These are phyloP conservation scores for Hypercompe scribonia DNA, from an alignment of 2,888 invertebrate species.

Conservation along the genomic window DNA sequence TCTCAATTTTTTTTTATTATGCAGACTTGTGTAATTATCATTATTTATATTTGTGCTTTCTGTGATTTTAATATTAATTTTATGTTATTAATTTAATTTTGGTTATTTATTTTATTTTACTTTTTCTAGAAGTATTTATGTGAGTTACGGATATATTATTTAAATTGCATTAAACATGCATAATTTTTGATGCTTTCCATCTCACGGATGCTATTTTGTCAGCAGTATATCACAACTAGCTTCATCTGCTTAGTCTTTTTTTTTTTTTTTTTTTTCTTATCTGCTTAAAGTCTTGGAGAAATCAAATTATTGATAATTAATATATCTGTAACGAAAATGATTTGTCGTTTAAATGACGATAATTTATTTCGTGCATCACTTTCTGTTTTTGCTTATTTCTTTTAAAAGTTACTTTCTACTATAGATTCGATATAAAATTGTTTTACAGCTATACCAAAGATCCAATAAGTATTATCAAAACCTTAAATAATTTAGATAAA, in stretches of 20 bases:
- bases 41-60: too few species aligned
- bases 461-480: too few species aligned
- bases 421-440: not conserved
- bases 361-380: not conserved
- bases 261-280: too few species aligned
- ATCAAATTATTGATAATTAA: not conserved
- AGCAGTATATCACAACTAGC: too few species aligned
- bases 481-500: not conserved
- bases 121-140: not conserved
- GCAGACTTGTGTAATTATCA: too few species aligned
- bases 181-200: not conserved
- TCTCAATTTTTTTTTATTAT: too few species aligned
- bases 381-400: not conserved
- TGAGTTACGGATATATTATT: not conserved
- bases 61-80: not conserved
- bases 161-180: not conserved
- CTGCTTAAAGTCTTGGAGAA: not conserved
- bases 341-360: not conserved
- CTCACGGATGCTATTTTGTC: not conserved
- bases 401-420: not conserved
- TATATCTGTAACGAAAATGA: not conserved
- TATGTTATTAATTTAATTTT: not conserved
- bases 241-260: too few species aligned
- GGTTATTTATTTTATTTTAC: not conserved
- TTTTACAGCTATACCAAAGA: too few species aligned